Evolutionary conservation across 2,113 vertebrate genomes (phyloP).

Genomic region (Acrocephalus arundinaceus): DNA sequence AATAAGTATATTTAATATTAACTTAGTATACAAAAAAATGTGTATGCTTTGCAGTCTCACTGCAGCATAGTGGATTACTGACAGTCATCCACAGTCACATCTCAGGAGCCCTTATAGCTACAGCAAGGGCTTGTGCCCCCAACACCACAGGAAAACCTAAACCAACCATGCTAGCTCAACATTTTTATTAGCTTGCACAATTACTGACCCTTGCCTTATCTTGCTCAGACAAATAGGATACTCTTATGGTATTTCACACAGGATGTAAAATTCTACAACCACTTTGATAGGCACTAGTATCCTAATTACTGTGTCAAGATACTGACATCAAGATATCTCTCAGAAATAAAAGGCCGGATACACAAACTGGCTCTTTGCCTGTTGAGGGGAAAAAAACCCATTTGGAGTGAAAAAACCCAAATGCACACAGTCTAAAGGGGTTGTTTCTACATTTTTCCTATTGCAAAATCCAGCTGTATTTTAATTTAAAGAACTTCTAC

Average conservation of each 20-base stretch:
- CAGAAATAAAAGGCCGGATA: constrained; percentile 35
- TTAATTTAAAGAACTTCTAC: constrained; percentile 46
- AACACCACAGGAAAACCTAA: not conserved
- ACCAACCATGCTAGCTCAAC: not conserved
- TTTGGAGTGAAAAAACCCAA: not conserved
- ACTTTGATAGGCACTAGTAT: constrained; percentile 43
- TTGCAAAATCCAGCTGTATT: not conserved
- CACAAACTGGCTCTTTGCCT: constrained; percentile 7
- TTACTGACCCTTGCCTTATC: constrained; percentile 35
- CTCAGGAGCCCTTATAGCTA: not conserved
- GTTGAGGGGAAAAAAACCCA: not conserved
- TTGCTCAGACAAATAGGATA: constrained; percentile 12
- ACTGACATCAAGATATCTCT: constrained; percentile 32
- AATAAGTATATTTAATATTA: not conserved
- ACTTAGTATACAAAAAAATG: not conserved
- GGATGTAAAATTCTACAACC: constrained; percentile 47
- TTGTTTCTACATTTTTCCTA: not conserved
- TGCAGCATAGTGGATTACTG: not conserved
- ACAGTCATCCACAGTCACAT: not conserved
- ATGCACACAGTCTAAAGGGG: not conserved
- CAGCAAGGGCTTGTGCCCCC: not conserved
- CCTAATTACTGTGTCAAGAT: constrained; percentile 62
- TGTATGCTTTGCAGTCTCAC: not conserved
- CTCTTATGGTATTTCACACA: constrained; percentile 18
- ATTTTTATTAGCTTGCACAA: constrained; percentile 28